These are phyloP conservation scores for Zalophus californianus DNA, from an alignment of 2,797 vertebrate genomes.

Conservation along the genomic window DNA sequence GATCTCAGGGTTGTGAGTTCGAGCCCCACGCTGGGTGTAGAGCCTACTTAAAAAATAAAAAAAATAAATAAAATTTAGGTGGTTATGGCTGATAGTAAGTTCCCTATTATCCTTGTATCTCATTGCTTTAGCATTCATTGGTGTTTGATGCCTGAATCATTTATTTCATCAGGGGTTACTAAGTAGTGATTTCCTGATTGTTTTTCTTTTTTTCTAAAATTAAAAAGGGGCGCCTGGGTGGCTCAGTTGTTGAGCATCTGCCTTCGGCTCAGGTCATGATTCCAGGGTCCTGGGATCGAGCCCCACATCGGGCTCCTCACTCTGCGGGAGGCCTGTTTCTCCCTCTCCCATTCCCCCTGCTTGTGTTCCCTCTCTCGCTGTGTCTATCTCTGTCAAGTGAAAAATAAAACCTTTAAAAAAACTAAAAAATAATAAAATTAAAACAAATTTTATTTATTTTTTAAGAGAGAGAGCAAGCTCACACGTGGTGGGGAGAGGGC, in stretches of 20 bases:
- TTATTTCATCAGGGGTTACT: not conserved
- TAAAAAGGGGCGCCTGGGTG: not conserved
- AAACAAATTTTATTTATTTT: not conserved
- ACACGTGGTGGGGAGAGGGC: not conserved
- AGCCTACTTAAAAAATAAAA: too few relatives aligned
- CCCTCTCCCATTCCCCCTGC: too few relatives aligned
- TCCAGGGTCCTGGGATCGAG: too few relatives aligned
- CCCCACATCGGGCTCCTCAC: too few relatives aligned
- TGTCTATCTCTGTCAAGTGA: too few relatives aligned
- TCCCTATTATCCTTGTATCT: not conserved
- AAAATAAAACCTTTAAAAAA: too few relatives aligned
- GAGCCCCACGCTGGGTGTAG: too few relatives aligned
- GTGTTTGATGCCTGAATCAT: not conserved
- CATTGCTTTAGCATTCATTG: slow-evolving; percentile 22
- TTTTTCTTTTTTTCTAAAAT: not conserved
- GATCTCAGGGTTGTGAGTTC: too few relatives aligned
- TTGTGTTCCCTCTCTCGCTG: too few relatives aligned
- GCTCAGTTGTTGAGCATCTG: too few relatives aligned
- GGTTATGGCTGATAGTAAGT: not conserved
- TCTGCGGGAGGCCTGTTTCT: too few relatives aligned
- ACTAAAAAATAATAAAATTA: not conserved
- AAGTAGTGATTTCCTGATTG: not conserved
- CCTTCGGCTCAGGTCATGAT: too few relatives aligned
- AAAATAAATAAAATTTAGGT: not conserved
- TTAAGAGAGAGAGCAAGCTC: not conserved